These are phyloP conservation scores for Carassius gibelio DNA, from an alignment of 2,113 vertebrate species.

Conservation along the genomic window DNA sequence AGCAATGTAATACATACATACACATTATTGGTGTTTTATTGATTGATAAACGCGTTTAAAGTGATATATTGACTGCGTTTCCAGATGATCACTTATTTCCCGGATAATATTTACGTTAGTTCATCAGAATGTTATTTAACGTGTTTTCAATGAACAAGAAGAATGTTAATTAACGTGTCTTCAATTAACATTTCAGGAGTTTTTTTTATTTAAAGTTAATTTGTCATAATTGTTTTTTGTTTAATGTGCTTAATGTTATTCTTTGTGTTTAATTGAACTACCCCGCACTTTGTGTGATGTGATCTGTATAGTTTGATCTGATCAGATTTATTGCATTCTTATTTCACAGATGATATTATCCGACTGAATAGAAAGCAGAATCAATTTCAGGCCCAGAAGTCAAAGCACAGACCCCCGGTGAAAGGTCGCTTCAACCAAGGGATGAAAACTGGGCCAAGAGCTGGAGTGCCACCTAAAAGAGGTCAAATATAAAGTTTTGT, in stretches of 20 bases:
- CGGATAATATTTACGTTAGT: background rate
- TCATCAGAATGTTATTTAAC: background rate
- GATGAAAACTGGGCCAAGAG: conserved; percentile 66
- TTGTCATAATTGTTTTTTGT: background rate
- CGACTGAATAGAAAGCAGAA: conserved; percentile 90
- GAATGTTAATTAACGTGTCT: background rate
- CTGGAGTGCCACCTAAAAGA: conserved; percentile 75
- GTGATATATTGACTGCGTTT: background rate
- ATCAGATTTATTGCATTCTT: background rate
- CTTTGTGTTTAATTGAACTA: background rate
- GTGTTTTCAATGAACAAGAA: background rate
- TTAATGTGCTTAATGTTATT: background rate
- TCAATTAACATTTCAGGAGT: background rate
- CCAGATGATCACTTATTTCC: background rate
- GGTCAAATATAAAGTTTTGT: conserved; percentile 64
- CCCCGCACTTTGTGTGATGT: background rate
- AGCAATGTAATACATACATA: background rate
- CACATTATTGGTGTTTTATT: background rate
- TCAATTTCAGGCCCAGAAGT: conserved; percentile 75
- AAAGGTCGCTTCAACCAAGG: conserved; percentile 79
- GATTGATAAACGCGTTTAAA: background rate
- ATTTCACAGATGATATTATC: conserved; percentile 89
- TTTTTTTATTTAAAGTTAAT: background rate
- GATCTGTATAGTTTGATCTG: background rate
- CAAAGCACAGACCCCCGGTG: conserved; percentile 67